Conservation (phyloP, 2,888 invertebrate species). For the Folsomia candida region DNA sequence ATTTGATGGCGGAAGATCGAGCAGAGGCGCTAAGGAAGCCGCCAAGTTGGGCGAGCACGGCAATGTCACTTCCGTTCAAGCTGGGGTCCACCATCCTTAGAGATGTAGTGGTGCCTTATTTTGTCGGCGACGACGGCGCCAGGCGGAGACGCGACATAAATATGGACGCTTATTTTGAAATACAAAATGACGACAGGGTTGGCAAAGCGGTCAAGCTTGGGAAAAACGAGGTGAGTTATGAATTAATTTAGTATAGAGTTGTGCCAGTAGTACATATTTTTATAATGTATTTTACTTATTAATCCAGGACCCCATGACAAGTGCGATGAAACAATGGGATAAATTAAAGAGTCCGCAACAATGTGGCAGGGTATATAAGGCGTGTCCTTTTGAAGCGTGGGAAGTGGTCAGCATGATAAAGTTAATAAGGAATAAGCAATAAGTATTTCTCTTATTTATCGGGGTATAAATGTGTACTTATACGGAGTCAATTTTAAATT, state of each 20-base stretch:
- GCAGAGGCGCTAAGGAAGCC: neutral
- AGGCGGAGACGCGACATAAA: neutral
- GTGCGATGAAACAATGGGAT: slow-evolving; percentile 26
- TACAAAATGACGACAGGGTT: too few species aligned
- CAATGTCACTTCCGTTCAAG: slow-evolving; percentile 10
- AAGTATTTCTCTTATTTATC: too few species aligned
- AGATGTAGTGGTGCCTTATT: neutral
- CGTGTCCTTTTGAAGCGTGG: slow-evolving; percentile 35
- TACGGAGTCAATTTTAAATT: too few species aligned
- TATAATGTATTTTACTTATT: too few species aligned
- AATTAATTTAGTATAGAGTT: too few species aligned
- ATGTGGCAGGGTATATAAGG: slow-evolving; percentile 17
- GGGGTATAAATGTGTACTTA: too few species aligned
- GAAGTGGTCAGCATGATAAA: slow-evolving; percentile 36
- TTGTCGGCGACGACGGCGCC: neutral
- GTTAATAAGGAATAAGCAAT: too few species aligned
- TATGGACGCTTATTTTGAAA: too few species aligned
- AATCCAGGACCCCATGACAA: slow-evolving; percentile 24
- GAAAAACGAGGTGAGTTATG: too few species aligned
- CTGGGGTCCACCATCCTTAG: neutral
- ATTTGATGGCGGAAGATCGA: slow-evolving; percentile 5
- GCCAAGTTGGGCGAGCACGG: slow-evolving; percentile 4
- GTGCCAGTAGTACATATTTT: too few species aligned
- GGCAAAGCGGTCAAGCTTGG: too few species aligned
- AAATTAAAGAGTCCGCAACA: slow-evolving; percentile 18